Base-by-base conservation (phyloP, 2,888 invertebrate genomes). In the Hipparchia sbordonii region DNA sequence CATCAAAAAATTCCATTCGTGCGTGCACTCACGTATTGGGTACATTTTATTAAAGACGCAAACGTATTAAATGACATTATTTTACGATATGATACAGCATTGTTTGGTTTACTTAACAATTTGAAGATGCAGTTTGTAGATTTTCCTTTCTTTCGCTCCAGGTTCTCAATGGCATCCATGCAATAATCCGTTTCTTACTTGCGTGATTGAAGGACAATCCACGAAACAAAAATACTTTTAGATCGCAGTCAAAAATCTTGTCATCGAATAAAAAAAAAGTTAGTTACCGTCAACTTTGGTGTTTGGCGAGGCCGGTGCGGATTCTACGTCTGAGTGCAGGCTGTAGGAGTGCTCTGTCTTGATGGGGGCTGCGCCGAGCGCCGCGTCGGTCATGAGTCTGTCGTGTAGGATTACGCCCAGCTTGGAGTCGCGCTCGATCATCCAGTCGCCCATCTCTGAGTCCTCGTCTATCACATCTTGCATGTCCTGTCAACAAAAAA, bases 261-360 rank as follows among this genome's bases (percentile, higher is more conserved):
- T 5, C 39, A 39, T 39, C 39, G 39, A 39, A 39, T 39, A 39
- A 5, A 39, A 39, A 39, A 2, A 48, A 8, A 7, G 48, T 48
- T 48, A 6, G 94, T 89, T 84, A 96, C 96, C 96, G 83, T 96
- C 96, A 85, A 96, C 96, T 94, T 96, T 96, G 94, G 95, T 94
- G 92, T 95, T 90, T 75, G 96, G 96, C 72, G 96, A 96, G 77
- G 96, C 95, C 63, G 96, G 96, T 81, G 95, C 88, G 61, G 96
- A 96, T 80, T 96, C 96, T 61, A 95, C 96, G 86, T 96, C 96
- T 79, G 96, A 96, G 80, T 95, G 95, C 70, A 96, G 91, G 87
- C 98, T 98, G 95, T 98, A 98, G 78, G 98, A 98, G 94, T 98
- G 98, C 91, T 98, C 98, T 76, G 97, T 96, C 93, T 98, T 98